Evolutionary conservation across 1,140 invertebrate genomes (phyloP).

Genomic region (Aphelinus atriplicis): DNA sequence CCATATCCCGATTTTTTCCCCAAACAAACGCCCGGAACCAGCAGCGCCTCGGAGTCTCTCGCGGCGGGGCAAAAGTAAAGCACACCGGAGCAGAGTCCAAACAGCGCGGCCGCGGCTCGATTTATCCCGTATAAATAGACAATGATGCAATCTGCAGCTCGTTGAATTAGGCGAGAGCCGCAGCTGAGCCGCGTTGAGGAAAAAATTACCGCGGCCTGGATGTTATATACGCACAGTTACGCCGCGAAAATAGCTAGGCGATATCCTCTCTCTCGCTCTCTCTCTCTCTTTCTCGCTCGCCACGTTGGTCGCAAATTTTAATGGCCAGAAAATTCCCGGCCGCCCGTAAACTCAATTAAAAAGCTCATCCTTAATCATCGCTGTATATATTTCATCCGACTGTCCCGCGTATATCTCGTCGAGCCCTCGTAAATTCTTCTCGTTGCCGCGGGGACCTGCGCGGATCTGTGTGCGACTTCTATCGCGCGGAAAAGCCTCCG

Average conservation of each 20-base stretch:
- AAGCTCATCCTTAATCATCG: conserved; percentile 10
- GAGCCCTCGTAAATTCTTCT: not conserved
- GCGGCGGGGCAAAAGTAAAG: not conserved
- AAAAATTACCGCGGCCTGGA: conserved; percentile 1
- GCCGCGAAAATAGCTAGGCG: conserved; percentile 13
- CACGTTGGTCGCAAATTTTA: not conserved
- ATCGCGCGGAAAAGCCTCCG: not conserved
- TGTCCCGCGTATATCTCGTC: not conserved
- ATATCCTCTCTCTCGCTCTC: not conserved
- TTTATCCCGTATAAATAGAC: conserved; percentile 29
- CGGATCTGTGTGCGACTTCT: not conserved
- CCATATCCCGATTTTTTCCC: no score
- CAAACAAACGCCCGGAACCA: no score
- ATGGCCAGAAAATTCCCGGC: conserved; percentile 5
- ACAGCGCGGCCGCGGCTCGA: not conserved
- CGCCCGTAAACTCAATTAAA: conserved; percentile 18
- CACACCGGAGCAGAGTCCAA: not conserved
- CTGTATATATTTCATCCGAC: conserved; percentile 8
- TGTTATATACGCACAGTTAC: not conserved
- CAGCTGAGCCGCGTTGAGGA: not conserved
- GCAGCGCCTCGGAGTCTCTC: no score
- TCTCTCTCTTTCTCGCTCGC: not conserved
- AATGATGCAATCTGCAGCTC: conserved; percentile 26
- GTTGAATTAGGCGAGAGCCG: conserved; percentile 26
- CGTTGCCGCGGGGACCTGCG: no score